These are phyloP conservation scores for Eristalinus sepulchralis DNA, from an alignment of 2,888 invertebrate species.

Conservation along the genomic window DNA sequence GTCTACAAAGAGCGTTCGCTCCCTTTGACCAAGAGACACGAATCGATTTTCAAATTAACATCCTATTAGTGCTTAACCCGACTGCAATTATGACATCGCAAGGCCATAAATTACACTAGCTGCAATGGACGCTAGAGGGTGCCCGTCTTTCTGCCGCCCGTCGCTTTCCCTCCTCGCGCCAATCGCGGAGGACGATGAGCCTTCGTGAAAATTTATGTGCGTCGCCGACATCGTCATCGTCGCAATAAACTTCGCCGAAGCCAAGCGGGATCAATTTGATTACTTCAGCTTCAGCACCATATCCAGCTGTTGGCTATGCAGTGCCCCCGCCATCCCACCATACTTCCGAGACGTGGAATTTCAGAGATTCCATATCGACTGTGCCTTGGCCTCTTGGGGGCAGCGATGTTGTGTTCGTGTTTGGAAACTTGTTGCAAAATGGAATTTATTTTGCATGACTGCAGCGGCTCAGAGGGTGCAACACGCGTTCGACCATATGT, in stretches of 20 bases:
- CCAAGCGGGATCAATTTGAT: slow-evolving; percentile 59
- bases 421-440: slow-evolving; percentile 63
- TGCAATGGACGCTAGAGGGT: slow-evolving; percentile 59
- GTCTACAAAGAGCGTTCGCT: not conserved
- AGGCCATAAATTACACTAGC: slow-evolving; percentile 56
- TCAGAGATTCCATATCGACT: slow-evolving; percentile 26
- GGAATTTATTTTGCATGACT: slow-evolving; percentile 63
- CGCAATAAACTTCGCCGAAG: slow-evolving; percentile 49
- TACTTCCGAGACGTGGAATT: slow-evolving; percentile 27
- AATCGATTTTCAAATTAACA: slow-evolving; percentile 58
- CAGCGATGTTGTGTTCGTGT: slow-evolving; percentile 49
- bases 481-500: slow-evolving; percentile 67
- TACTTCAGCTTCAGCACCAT: slow-evolving; percentile 31
- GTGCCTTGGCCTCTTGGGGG: slow-evolving; percentile 37
- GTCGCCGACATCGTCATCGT: slow-evolving; percentile 56
- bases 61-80: slow-evolving; percentile 67
- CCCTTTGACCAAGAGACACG: slow-evolving; percentile 38
- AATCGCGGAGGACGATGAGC: not conserved
- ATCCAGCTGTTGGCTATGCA: not conserved
- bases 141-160: slow-evolving; percentile 40
- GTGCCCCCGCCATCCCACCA: not conserved
- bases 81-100: slow-evolving; percentile 67
- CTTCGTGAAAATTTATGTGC: slow-evolving; percentile 48
- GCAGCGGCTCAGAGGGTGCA: slow-evolving; percentile 38
- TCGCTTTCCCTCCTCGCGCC: not conserved